A percentile compares a stretch with the other conserved stretches of the same genome.
phyloP scores from a whole-genome alignment of 2,797 vertebrate species.

The Sternarchorhynchus goeldii region DNA sequence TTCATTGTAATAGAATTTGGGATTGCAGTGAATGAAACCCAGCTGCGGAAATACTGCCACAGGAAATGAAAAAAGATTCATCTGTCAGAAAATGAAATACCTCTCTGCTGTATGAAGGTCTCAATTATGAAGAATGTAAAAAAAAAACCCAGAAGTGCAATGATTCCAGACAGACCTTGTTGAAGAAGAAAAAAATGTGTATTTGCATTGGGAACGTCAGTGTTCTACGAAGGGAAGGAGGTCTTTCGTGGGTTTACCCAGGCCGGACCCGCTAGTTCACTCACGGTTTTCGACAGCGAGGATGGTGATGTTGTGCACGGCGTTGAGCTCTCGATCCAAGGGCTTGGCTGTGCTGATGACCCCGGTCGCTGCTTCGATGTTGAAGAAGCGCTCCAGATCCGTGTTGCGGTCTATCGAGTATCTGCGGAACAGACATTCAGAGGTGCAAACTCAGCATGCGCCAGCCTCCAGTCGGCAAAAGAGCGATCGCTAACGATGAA shows the following conservation, averaged over 20 bases:
- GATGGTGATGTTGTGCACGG: constrained; percentile 86
- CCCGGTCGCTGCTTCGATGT: constrained; percentile 84
- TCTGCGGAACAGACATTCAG: constrained; percentile 61
- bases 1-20: constrained; percentile 50
- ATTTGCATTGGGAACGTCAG: neutral
- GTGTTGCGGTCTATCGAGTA: constrained; percentile 90
- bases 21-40: constrained; percentile 32
- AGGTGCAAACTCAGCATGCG: neutral
- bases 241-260: neutral
- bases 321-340: constrained; percentile 84
- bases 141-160: neutral
- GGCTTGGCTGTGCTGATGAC: constrained; percentile 85
- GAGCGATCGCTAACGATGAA: neutral
- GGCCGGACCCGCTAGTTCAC: constrained; percentile 56
- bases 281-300: constrained; percentile 87
- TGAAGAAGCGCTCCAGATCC: constrained; percentile 87
- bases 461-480: neutral
- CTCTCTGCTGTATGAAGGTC: constrained; percentile 19
- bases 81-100: constrained; percentile 38
- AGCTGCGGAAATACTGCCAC: constrained; percentile 17
- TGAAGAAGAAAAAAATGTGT: neutral
- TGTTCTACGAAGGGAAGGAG: neutral
- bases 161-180: constrained; percentile 21
- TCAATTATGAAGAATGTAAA: constrained; percentile 38
- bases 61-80: constrained; percentile 18